Conservation (phyloP, 2,888 invertebrate genomes). For the Sepioteuthis lessoniana region DNA sequence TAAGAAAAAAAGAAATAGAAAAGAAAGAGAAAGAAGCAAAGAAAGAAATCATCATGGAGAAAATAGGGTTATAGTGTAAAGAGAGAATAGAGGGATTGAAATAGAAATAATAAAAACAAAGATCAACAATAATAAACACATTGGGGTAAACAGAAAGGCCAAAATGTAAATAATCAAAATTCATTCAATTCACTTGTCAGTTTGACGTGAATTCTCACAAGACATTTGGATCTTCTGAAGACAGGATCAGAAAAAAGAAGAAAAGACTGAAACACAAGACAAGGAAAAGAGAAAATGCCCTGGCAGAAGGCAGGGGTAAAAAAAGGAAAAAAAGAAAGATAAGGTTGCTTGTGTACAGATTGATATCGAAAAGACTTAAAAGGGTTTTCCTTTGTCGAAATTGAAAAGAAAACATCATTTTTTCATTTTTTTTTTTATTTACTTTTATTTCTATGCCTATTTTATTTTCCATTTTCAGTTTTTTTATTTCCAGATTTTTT, state of each 20-base stretch:
- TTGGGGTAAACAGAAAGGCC: neutral
- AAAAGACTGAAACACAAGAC: neutral
- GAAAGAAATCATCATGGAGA: no score
- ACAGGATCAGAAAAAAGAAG: neutral
- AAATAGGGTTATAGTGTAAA: no score
- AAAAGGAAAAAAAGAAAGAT: neutral
- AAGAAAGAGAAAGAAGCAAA: no score
- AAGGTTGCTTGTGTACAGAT: neutral
- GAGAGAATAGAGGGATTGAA: neutral
- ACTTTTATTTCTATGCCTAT: neutral
- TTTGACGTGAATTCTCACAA: constrained; percentile 8
- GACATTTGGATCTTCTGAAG: constrained; percentile 1
- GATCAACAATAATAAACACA: neutral
- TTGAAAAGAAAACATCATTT: neutral
- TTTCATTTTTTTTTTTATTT: neutral
- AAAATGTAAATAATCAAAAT: neutral
- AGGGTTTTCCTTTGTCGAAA: neutral
- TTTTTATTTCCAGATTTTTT: no score
- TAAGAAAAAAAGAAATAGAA: no score
- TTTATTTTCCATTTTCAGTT: neutral
- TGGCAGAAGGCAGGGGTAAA: neutral
- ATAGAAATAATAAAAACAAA: neutral
- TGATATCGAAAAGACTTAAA: constrained; percentile 16
- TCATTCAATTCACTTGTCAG: constrained; percentile 16
- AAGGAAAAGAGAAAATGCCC: neutral